Percentiles rank a stretch among this genome's conserved stretches.
Evolutionary conservation across 2,797 vertebrate genomes (phyloP).

Genomic region (Gymnoscopelus microlampas): DNA sequence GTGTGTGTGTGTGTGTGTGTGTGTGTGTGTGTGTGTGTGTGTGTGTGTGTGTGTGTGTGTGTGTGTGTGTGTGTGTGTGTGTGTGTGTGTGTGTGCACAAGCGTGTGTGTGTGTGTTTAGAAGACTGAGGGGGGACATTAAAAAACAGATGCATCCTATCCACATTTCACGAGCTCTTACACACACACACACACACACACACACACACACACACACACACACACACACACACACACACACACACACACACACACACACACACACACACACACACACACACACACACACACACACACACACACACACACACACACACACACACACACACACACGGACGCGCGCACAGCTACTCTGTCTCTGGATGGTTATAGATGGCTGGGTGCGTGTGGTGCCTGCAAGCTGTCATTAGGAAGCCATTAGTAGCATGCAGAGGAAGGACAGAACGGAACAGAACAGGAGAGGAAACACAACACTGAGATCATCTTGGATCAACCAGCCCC

Average conservation of each 20-base stretch:
- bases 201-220: constrained; percentile 12
- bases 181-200: constrained; percentile 5
- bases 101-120: constrained; percentile 38
- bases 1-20: constrained; percentile 11
- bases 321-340: constrained; percentile 20
- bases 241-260: constrained; percentile 11
- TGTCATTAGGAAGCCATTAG: constrained; percentile 82
- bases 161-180: background rate
- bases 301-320: constrained; percentile 29
- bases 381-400: constrained; percentile 76
- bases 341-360: constrained; percentile 45
- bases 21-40: constrained; percentile 32
- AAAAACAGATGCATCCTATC: constrained; percentile 63
- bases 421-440: constrained; percentile 68
- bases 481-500: constrained; percentile 45
- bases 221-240: constrained; percentile 24
- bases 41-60: constrained; percentile 34
- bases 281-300: constrained; percentile 3
- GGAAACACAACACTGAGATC: constrained; percentile 67
- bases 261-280: constrained; percentile 9
- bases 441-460: constrained; percentile 61
- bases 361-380: constrained; percentile 75
- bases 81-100: background rate
- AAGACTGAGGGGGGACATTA: constrained; percentile 49
- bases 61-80: background rate